phyloP scores from a whole-genome alignment of 2,797 vertebrate species.

The Amblyopsis hoosieri region DNA sequence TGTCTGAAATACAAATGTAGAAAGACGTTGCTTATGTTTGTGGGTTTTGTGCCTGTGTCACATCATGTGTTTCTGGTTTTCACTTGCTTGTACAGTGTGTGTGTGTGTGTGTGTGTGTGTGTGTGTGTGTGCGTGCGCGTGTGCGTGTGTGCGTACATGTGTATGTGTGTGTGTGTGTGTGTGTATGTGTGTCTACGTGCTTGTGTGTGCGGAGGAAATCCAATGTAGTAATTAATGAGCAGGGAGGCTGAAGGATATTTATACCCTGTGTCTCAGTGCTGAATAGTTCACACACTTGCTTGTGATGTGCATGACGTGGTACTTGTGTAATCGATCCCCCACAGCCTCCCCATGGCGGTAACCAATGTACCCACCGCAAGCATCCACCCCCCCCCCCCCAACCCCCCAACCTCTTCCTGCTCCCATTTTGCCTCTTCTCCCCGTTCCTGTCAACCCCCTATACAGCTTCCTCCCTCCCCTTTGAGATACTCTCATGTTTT shows the following conservation, averaged over 20 bases:
- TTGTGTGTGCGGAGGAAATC: slow-evolving; percentile 22
- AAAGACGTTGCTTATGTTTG: neutral
- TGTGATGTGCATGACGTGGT: slow-evolving; percentile 25
- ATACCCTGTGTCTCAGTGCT: slow-evolving; percentile 23
- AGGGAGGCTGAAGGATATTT: slow-evolving; percentile 30
- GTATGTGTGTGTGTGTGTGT: neutral
- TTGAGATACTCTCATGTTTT: neutral
- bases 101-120: slow-evolving; percentile 23
- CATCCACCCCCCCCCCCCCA: neutral
- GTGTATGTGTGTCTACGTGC: neutral
- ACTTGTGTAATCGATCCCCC: slow-evolving; percentile 30
- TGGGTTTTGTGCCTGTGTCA: slow-evolving; percentile 4
- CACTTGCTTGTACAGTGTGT: slow-evolving; percentile 4
- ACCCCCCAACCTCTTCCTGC: neutral
- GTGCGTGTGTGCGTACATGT: neutral
- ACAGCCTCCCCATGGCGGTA: slow-evolving; percentile 6
- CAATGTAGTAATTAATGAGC: slow-evolving; percentile 48
- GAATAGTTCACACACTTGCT: slow-evolving; percentile 20
- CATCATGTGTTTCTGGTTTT: too few relatives aligned
- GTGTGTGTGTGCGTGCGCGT: slow-evolving; percentile 3
- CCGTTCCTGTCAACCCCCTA: neutral
- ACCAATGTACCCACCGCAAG: neutral
- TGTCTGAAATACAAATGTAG: too few relatives aligned
- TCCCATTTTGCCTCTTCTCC: slow-evolving; percentile 4
- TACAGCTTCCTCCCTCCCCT: neutral